Base-by-base conservation (phyloP, 2,888 invertebrate species). In the Drosophila barbarae region DNA sequence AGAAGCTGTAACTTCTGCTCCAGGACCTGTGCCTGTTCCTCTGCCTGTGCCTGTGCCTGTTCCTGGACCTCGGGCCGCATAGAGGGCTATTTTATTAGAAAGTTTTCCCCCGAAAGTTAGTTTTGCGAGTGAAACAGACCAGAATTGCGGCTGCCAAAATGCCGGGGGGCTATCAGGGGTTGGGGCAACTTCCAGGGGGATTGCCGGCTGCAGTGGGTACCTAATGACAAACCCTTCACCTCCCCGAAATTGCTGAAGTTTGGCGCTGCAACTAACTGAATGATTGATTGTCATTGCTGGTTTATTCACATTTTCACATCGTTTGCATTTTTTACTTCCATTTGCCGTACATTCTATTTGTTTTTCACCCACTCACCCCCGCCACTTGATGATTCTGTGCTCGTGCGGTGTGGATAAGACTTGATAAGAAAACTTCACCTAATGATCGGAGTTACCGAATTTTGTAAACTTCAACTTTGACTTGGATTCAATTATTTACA, bases 51-150 rank as follows among this genome's bases (percentile, higher is more conserved):
- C 41, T 49, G 64, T 23, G 41, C 41, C 21, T 41, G n/a, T 30
- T 35, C 35, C 35, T 49, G 64, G 65, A 64, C 64, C 65, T 65
- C 41, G 35, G 54, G 64, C 50, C 51, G 15, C 51, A 52, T 46
- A 55, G 56, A 51, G 52, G 80, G 83, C 78, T 82, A 82, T 82
- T 79, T 79, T 79, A 79, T 77, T 77, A 77, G 77, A 79, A 79
- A 79, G 73, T 79, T 79, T 79, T 58, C 71, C 63, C 73, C 63
- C 63, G 52, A 69, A 79, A 79, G 77, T 79, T 74, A 74, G 74
- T 82, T 82, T 82, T 79, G 65, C 58, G 74, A 76, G 64, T 76
- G 69, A 53, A 76, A 66, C 64, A 66, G 72, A 70, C 74, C 70
- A 72, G 77, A 69, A 75, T 73, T 81, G 74, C 60, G 67, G 73